A percentile compares a stretch with the other conserved stretches of the same genome.
Evolutionary conservation across 2,113 vertebrate genomes (phyloP).

Genomic region (Emydocephalus ijimae): DNA sequence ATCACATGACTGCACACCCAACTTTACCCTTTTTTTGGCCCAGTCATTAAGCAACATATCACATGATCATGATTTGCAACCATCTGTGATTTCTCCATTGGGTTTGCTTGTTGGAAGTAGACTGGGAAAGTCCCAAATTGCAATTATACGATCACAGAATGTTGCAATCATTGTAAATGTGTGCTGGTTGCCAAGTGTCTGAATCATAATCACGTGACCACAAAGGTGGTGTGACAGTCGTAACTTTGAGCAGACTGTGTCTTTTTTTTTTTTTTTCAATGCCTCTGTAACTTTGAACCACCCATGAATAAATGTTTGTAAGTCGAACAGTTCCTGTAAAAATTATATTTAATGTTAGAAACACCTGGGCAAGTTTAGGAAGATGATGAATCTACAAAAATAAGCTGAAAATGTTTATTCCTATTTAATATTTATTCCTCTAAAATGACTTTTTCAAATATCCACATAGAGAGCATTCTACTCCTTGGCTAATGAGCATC

Average conservation of each 20-base stretch:
- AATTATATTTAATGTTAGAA: not conserved
- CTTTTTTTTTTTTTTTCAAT: not conserved
- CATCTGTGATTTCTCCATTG: not conserved
- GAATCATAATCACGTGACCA: not conserved
- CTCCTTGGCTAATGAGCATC: not conserved
- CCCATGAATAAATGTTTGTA: not conserved
- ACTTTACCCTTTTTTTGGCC: not conserved
- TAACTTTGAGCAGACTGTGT: not conserved
- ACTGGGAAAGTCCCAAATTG: not conserved
- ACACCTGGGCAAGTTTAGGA: not conserved
- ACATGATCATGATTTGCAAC: not conserved
- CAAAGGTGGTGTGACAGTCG: not conserved
- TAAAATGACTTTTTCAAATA: not conserved
- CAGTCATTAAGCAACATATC: not conserved
- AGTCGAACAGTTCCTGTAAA: not conserved
- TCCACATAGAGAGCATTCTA: not conserved
- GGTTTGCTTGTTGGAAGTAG: not conserved
- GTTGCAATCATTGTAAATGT: not conserved
- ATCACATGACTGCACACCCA: not conserved
- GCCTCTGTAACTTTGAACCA: not conserved
- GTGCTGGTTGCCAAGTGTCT: not conserved
- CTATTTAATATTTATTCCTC: not conserved
- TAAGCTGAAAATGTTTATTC: not conserved
- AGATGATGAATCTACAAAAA: not conserved
- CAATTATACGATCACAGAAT: not conserved